These are phyloP conservation scores for Phocoena sinus DNA, from an alignment of 2,113 vertebrate genomes.

Conservation along the genomic window DNA sequence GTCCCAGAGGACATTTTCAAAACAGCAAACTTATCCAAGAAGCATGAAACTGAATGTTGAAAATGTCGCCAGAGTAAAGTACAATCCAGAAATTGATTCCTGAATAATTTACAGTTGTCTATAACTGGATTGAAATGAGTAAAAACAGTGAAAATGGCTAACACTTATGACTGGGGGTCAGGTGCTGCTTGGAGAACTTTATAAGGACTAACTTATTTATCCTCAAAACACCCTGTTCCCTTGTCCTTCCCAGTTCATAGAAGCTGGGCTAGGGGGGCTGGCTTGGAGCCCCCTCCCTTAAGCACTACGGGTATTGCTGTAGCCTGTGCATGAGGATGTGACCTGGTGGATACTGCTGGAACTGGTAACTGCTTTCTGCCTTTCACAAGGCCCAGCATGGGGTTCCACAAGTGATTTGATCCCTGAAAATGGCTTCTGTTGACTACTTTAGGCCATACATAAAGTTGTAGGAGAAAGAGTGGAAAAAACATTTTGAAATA, in stretches of 20 bases:
- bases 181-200: not conserved
- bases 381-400: not conserved
- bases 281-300: fast-evolving
- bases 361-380: fast-evolving
- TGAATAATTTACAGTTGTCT: not conserved
- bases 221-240: not conserved
- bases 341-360: not conserved
- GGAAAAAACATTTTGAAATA: not conserved
- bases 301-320: fast-evolving
- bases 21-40: not conserved
- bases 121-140: not conserved
- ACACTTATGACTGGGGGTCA: too few species aligned
- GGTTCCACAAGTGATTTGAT: not conserved
- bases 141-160: not conserved
- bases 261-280: too few species aligned
- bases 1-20: not conserved
- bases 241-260: not conserved
- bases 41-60: not conserved
- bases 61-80: not conserved
- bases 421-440: not conserved
- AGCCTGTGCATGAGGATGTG: not conserved
- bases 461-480: not conserved
- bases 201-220: not conserved
- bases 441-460: not conserved
- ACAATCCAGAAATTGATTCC: not conserved